Conservation (phyloP, 2,113 vertebrate species). For the Stegostoma tigrinum region DNA sequence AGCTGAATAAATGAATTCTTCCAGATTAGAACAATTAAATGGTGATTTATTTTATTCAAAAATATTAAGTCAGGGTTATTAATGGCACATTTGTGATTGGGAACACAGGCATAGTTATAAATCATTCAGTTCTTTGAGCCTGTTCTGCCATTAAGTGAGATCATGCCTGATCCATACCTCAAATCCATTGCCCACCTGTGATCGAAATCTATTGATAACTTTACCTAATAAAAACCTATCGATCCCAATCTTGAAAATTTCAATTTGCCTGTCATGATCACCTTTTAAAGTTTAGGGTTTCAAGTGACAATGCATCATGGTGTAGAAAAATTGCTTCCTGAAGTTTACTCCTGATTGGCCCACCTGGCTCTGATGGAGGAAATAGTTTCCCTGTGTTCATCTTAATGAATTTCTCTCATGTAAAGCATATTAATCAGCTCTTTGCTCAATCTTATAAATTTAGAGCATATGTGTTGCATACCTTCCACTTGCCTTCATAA, state of each 20-base stretch:
- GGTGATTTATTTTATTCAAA: neutral
- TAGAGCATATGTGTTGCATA: neutral
- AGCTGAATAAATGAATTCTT: neutral
- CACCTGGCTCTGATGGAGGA: too few species aligned
- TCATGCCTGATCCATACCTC: neutral
- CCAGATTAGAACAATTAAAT: neutral
- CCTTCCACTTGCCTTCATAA: neutral
- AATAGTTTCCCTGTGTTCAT: neutral
- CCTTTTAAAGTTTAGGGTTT: neutral
- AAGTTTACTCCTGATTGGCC: neutral
- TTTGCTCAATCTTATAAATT: neutral
- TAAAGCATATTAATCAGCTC: neutral
- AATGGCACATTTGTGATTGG: neutral
- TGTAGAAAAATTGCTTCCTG: neutral
- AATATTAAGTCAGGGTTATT: neutral
- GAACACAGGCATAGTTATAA: neutral
- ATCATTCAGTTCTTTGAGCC: too few species aligned
- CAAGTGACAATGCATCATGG: neutral
- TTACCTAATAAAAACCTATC: neutral
- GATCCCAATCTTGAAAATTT: neutral
- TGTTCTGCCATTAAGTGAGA: neutral
- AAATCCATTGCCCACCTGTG: constrained; percentile 1
- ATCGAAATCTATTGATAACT: neutral
- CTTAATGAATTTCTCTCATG: neutral
- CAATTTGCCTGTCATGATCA: neutral